phyloP scores from a whole-genome alignment of 2,797 vertebrate genomes.

The Rachycentron canadum region DNA sequence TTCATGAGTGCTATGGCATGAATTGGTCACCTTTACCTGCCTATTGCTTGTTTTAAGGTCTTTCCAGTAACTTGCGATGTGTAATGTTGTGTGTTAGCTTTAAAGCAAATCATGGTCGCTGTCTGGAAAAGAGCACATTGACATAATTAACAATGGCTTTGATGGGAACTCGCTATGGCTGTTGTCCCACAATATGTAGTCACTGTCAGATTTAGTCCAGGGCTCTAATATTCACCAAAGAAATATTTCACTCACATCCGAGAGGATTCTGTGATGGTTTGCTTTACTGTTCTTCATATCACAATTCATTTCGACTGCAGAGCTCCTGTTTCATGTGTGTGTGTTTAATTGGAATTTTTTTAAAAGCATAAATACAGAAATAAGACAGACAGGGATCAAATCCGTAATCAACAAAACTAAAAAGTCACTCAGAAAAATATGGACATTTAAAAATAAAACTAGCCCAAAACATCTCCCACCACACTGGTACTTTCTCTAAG shows the following conservation, averaged over 20 bases:
- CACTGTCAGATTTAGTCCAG: not conserved
- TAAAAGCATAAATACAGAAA: not conserved
- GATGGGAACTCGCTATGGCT: not conserved
- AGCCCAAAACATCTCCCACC: too few species aligned
- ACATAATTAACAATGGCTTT: not conserved
- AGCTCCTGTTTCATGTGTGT: not conserved
- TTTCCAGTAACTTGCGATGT: not conserved
- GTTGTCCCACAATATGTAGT: not conserved
- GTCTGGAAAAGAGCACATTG: not conserved
- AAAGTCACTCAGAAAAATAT: not conserved
- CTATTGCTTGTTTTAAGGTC: not conserved
- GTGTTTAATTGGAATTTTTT: not conserved
- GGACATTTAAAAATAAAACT: not conserved
- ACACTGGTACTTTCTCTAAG: not conserved
- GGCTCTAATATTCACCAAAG: not conserved
- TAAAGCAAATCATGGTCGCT: not conserved
- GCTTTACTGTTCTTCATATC: not conserved
- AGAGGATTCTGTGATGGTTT: not conserved
- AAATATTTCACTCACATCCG: slow-evolving; percentile 4
- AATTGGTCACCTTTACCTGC: not conserved
- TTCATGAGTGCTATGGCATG: not conserved
- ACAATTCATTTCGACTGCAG: not conserved
- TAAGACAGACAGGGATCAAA: not conserved
- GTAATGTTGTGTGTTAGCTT: not conserved
- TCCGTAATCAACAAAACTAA: not conserved